These are phyloP conservation scores for Xiphorhynchus erythropygius DNA, from an alignment of 2,797 vertebrate species.

Conservation along the genomic window DNA sequence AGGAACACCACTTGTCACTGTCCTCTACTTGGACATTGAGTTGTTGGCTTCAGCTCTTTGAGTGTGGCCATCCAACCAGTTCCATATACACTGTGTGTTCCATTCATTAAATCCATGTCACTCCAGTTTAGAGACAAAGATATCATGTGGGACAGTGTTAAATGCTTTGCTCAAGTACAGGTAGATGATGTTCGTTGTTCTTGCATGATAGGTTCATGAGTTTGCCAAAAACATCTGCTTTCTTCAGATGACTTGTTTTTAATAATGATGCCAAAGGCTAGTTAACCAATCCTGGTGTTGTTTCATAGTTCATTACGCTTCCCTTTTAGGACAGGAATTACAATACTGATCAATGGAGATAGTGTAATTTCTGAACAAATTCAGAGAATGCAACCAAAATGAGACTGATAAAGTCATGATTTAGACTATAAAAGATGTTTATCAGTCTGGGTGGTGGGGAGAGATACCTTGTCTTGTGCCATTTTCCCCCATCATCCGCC, in stretches of 20 bases:
- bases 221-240: not conserved
- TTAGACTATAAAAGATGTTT: not conserved
- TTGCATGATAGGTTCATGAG: not conserved
- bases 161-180: not conserved
- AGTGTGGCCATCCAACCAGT: not conserved
- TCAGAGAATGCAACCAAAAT: not conserved
- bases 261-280: not conserved
- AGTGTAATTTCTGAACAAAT: not conserved
- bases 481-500: not conserved
- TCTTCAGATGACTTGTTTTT: not conserved
- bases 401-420: not conserved
- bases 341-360: not conserved
- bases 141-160: not conserved
- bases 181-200: not conserved
- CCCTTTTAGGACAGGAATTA: not conserved
- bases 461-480: not conserved
- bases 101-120: not conserved
- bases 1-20: not conserved
- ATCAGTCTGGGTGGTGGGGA: rapidly evolving
- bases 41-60: not conserved
- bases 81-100: not conserved
- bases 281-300: not conserved
- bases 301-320: not conserved
- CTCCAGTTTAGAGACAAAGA: not conserved
- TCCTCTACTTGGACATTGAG: not conserved